These are phyloP conservation scores for Epirrhoe alternata DNA, from an alignment of 2,888 invertebrate species.

Conservation along the genomic window DNA sequence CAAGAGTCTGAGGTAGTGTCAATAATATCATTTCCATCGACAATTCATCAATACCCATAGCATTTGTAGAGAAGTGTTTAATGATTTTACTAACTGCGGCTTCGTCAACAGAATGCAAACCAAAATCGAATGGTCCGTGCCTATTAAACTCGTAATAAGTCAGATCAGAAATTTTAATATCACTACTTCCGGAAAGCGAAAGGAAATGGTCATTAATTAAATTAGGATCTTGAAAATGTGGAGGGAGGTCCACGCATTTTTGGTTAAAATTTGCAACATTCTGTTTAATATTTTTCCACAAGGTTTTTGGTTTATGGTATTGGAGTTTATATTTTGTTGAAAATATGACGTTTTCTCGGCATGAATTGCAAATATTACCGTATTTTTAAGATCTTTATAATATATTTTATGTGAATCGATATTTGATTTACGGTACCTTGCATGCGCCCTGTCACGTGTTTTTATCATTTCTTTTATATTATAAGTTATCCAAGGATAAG, in stretches of 20 bases:
- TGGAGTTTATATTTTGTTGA: slow-evolving; percentile 3
- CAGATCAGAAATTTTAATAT: not conserved
- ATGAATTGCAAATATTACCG: too few relatives aligned
- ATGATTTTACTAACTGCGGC: slow-evolving; percentile 1
- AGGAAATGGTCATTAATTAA: slow-evolving; percentile 18
- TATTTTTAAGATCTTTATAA: slow-evolving; percentile 13
- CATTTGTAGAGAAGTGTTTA: slow-evolving; percentile 7
- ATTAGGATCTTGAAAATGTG: slow-evolving; percentile 10
- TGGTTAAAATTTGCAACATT: slow-evolving; percentile 13
- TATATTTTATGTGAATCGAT: slow-evolving; percentile 7
- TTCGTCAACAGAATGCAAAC: slow-evolving; percentile 2
- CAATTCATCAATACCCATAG: not conserved
- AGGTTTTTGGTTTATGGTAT: not conserved
- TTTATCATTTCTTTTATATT: slow-evolving; percentile 17
- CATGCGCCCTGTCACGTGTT: slow-evolving; percentile 12
- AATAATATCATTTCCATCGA: slow-evolving; percentile 11
- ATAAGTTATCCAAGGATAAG: slow-evolving; percentile 4
- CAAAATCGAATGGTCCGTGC: not conserved
- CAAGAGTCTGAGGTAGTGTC: slow-evolving; percentile 1
- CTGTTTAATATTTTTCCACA: slow-evolving; percentile 17
- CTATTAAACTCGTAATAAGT: slow-evolving; percentile 11
- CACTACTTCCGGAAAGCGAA: not conserved
- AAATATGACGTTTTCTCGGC: not conserved
- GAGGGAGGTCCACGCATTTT: not conserved
- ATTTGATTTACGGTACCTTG: not conserved